Conservation (phyloP, 2,888 invertebrate genomes). For the Catocala sponsa region DNA sequence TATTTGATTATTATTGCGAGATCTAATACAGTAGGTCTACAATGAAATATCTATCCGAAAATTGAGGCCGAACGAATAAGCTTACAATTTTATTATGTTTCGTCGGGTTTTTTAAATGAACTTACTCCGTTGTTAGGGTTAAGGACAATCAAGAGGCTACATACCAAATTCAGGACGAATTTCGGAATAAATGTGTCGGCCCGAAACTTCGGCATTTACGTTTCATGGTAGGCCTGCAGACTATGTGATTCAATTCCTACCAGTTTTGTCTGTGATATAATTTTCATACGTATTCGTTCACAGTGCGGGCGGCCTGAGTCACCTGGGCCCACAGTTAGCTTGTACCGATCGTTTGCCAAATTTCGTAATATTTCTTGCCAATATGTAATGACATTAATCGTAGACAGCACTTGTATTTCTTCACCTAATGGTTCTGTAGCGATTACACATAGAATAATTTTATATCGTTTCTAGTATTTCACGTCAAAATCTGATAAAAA, state of each 20-base stretch:
- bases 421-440: slow-evolving; percentile 45
- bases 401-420: slow-evolving; percentile 20
- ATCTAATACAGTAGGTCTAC: not conserved
- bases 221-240: too few species aligned
- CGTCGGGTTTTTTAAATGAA: too few species aligned
- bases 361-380: slow-evolving; percentile 70
- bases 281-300: slow-evolving; percentile 1
- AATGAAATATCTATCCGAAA: too few species aligned
- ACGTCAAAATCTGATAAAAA: slow-evolving; percentile 7
- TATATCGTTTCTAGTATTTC: slow-evolving; percentile 5
- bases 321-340: slow-evolving; percentile 48
- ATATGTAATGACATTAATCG: slow-evolving; percentile 51
- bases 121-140: too few species aligned
- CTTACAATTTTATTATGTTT: too few species aligned
- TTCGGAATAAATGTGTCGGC: too few species aligned
- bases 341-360: slow-evolving; percentile 64
- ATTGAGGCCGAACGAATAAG: too few species aligned
- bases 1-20: not conserved
- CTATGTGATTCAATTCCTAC: too few species aligned
- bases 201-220: too few species aligned
- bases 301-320: slow-evolving; percentile 14
- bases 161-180: too few species aligned
- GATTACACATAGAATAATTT: slow-evolving; percentile 9
- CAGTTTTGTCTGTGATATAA: too few species aligned
- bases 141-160: too few species aligned